These are phyloP conservation scores for Xestia c-nigrum DNA, from an alignment of 2,888 invertebrate genomes.

Conservation along the genomic window DNA sequence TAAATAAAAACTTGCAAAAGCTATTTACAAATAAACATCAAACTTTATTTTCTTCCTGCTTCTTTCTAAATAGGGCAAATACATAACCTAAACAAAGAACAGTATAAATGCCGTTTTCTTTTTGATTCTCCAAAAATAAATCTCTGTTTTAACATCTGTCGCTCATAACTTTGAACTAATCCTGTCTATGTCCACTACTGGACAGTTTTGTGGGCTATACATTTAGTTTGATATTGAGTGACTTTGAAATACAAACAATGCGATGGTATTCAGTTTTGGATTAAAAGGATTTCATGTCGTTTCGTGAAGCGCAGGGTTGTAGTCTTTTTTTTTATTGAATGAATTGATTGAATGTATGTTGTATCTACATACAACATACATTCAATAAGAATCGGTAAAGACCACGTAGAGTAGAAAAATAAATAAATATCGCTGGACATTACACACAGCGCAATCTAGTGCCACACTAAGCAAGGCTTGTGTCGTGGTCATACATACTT, in stretches of 20 bases:
- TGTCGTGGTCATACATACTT: too few species aligned
- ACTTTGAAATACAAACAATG: slow-evolving; percentile 31
- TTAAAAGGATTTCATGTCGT: slow-evolving; percentile 14
- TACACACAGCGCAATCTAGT: too few species aligned
- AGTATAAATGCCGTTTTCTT: slow-evolving; percentile 9
- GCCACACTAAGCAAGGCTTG: too few species aligned
- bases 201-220: slow-evolving; percentile 35
- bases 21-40: neutral
- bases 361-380: too few species aligned
- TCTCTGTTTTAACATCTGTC: slow-evolving; percentile 20
- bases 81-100: slow-evolving; percentile 1
- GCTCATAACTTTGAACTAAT: slow-evolving; percentile 26
- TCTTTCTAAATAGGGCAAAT: neutral
- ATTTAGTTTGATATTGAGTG: slow-evolving; percentile 42
- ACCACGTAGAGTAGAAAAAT: too few species aligned
- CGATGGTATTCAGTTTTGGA: slow-evolving; percentile 30
- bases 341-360: too few species aligned
- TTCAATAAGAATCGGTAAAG: too few species aligned
- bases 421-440: too few species aligned
- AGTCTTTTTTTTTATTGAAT: too few species aligned
- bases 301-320: neutral
- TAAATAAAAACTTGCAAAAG: neutral
- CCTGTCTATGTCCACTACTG: slow-evolving; percentile 33
- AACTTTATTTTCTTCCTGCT: neutral
- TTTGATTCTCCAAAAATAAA: slow-evolving; percentile 28